Percentiles rank a stretch among this genome's conserved stretches.
Evolutionary conservation across 2,888 invertebrate species (phyloP).

Genomic region (Salticus scenicus): DNA sequence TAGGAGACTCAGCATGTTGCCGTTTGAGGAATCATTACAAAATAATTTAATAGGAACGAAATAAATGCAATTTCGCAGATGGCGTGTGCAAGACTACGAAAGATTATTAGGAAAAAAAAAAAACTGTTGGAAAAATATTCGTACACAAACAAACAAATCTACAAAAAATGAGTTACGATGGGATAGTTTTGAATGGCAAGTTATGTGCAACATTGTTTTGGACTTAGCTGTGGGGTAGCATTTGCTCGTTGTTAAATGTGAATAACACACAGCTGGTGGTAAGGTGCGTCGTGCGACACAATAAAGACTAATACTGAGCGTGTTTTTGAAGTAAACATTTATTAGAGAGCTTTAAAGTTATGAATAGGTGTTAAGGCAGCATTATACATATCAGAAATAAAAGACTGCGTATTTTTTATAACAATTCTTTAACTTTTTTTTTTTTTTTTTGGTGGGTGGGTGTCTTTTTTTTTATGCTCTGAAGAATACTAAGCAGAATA

Average conservation of each 20-base stretch:
- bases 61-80: neutral
- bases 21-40: constrained; percentile 41
- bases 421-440: too few species aligned
- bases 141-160: constrained; percentile 21
- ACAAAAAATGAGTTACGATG: constrained; percentile 31
- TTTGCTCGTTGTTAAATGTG: neutral
- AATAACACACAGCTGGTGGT: neutral
- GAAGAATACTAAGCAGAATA: too few species aligned
- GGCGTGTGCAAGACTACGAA: too few species aligned
- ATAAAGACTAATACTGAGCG: neutral
- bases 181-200: neutral
- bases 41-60: constrained; percentile 39
- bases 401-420: too few species aligned
- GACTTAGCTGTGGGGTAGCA: neutral
- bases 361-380: too few species aligned
- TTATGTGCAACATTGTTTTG: neutral
- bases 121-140: constrained; percentile 8
- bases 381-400: too few species aligned
- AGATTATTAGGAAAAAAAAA: neutral
- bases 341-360: too few species aligned
- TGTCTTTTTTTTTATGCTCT: too few species aligned
- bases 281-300: too few species aligned
- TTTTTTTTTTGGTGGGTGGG: too few species aligned
- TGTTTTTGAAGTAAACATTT: neutral
- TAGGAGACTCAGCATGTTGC: constrained; percentile 38